phyloP scores from a whole-genome alignment of 2,113 vertebrate species.

The Myxocyprinus asiaticus region DNA sequence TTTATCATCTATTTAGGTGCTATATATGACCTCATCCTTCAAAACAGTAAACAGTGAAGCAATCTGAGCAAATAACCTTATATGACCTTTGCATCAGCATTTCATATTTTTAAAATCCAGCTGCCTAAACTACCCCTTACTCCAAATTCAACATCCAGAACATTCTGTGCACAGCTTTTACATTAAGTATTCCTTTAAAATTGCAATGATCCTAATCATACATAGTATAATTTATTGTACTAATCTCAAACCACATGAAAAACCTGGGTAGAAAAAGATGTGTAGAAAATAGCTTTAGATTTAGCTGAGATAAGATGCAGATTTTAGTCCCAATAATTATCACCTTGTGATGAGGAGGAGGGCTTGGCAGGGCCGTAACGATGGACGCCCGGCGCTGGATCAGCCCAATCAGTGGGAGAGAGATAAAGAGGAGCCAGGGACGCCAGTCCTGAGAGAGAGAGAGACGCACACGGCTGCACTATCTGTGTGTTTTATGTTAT shows the following conservation, averaged over 20 bases:
- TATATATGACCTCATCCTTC: neutral
- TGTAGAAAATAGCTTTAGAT: conserved; percentile 42
- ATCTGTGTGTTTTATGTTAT: no score
- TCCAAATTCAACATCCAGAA: conserved; percentile 33
- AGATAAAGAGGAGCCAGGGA: no score
- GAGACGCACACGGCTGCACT: no score
- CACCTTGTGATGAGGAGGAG: neutral
- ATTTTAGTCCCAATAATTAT: conserved; percentile 39
- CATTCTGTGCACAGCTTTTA: conserved; percentile 43
- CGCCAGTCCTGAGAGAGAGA: no score
- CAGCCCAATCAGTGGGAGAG: no score
- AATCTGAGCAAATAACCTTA: conserved; percentile 5
- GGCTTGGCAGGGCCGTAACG: no score
- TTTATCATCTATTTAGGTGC: neutral
- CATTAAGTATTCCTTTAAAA: conserved; percentile 40
- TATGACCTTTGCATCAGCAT: neutral
- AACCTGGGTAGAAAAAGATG: conserved; percentile 30
- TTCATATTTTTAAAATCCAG: neutral
- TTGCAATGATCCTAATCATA: conserved; percentile 45
- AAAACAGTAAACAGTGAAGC: neutral
- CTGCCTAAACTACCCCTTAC: neutral
- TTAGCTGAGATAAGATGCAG: neutral
- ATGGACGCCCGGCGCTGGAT: no score
- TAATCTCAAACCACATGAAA: conserved; percentile 41
- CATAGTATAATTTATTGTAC: conserved; percentile 38